phyloP scores from a whole-genome alignment of 2,113 vertebrate genomes.

The Anolis carolinensis region DNA sequence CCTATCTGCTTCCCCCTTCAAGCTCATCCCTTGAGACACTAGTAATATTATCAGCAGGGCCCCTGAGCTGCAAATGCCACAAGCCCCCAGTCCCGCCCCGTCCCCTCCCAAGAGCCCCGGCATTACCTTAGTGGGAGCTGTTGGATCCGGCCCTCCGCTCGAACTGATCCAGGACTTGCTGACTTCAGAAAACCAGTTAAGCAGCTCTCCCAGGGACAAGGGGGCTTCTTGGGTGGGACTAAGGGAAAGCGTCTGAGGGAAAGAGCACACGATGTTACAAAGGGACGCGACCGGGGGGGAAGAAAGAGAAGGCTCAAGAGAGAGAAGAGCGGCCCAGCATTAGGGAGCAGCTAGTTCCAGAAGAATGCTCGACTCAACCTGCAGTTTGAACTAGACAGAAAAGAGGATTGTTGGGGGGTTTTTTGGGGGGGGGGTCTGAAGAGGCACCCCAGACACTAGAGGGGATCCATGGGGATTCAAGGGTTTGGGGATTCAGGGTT shows the following conservation, averaged over 20 bases:
- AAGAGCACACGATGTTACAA: conserved; percentile 15
- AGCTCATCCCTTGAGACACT: too few relatives aligned
- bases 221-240: conserved; percentile 46
- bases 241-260: conserved; percentile 56
- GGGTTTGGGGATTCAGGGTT: too few relatives aligned
- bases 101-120: rapidly evolving
- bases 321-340: background rate
- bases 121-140: conserved; percentile 37
- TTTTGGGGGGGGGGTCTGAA: background rate
- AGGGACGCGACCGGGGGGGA: too few relatives aligned
- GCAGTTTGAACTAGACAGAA: rapidly evolving
- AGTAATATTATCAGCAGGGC: too few relatives aligned
- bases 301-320: too few relatives aligned
- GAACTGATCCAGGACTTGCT: conserved; percentile 29
- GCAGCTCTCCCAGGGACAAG: conserved; percentile 35
- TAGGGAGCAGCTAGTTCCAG: background rate
- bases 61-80: background rate
- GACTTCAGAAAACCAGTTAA: conserved; percentile 53
- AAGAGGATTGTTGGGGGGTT: too few relatives aligned
- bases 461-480: background rate
- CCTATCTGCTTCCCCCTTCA: background rate
- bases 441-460: background rate
- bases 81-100: background rate
- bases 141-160: background rate
- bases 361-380: background rate